phyloP scores from a whole-genome alignment of 2,113 vertebrate genomes.

The Trogon melanurus region DNA sequence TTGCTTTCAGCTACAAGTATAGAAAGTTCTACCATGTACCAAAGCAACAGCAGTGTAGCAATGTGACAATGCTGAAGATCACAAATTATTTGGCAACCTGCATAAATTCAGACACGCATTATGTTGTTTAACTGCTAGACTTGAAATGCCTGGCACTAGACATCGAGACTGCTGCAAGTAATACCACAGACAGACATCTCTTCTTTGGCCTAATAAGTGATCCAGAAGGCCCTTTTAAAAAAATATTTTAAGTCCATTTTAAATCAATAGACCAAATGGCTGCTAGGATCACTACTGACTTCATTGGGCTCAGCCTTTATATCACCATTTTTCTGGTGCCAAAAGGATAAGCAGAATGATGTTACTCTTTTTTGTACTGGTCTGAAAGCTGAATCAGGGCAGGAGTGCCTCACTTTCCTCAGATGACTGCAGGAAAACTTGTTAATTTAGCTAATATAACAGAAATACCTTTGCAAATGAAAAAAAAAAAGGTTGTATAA shows the following conservation, averaged over 20 bases:
- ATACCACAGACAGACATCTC: background rate
- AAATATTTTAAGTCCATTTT: conserved; percentile 1
- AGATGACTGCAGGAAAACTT: background rate
- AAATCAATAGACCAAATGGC: conserved; percentile 3
- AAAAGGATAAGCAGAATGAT: background rate
- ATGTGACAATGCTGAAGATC: background rate
- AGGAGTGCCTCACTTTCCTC: background rate
- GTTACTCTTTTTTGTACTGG: background rate
- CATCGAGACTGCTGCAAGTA: background rate
- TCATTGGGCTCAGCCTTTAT: background rate
- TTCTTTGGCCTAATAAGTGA: background rate
- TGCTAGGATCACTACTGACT: background rate
- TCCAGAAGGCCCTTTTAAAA: background rate
- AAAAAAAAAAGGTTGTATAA: background rate
- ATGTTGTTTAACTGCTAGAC: background rate
- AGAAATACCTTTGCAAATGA: background rate
- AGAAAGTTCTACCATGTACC: background rate
- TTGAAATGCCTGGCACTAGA: background rate
- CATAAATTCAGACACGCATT: background rate
- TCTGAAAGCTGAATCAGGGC: background rate
- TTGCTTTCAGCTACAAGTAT: background rate
- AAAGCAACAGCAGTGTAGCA: background rate
- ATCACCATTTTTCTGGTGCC: background rate
- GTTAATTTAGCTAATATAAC: background rate
- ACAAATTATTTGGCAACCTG: background rate